Percentiles rank a stretch among this genome's conserved stretches.
Evolutionary conservation across 2,797 vertebrate genomes (phyloP).

Genomic region (Adelosebastes latens): DNA sequence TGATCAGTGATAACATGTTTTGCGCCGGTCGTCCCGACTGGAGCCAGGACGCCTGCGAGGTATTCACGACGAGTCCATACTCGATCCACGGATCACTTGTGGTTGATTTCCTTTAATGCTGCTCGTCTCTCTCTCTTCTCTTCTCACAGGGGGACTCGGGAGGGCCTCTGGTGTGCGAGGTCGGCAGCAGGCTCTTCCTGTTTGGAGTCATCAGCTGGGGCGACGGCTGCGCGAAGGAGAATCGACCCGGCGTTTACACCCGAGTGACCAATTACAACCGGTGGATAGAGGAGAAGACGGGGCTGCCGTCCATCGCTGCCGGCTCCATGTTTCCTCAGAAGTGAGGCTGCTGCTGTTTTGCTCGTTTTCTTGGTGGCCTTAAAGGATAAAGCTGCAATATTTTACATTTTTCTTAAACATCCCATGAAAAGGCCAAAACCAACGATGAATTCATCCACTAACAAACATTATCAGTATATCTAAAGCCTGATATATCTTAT

Average conservation of each 20-base stretch:
- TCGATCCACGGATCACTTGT: neutral
- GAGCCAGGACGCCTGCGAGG: conserved; percentile 90
- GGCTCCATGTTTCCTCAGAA: conserved; percentile 68
- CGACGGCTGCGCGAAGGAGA: conserved; percentile 82
- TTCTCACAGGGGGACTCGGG: conserved; percentile 91
- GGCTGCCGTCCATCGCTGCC: conserved; percentile 31
- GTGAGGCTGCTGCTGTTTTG: conserved; percentile 7
- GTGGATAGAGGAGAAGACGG: conserved; percentile 85
- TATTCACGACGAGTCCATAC: conserved; percentile 55
- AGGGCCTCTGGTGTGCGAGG: conserved; percentile 90
- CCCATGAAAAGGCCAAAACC: neutral
- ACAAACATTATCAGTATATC: no score
- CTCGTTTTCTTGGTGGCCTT: neutral
- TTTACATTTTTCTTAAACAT: neutral
- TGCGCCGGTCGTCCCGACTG: conserved; percentile 88
- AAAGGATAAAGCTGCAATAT: neutral
- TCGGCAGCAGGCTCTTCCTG: conserved; percentile 76
- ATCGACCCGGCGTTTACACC: conserved; percentile 93
- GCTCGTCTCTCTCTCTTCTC: neutral
- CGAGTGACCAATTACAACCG: conserved; percentile 87
- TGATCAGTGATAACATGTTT: conserved; percentile 90
- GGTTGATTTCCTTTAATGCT: neutral
- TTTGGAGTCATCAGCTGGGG: conserved; percentile 97
- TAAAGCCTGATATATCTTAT: neutral
- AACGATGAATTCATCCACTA: neutral